Evolutionary conservation across 1,140 invertebrate genomes (phyloP).

Genomic region (Asbolus verrucosus): DNA sequence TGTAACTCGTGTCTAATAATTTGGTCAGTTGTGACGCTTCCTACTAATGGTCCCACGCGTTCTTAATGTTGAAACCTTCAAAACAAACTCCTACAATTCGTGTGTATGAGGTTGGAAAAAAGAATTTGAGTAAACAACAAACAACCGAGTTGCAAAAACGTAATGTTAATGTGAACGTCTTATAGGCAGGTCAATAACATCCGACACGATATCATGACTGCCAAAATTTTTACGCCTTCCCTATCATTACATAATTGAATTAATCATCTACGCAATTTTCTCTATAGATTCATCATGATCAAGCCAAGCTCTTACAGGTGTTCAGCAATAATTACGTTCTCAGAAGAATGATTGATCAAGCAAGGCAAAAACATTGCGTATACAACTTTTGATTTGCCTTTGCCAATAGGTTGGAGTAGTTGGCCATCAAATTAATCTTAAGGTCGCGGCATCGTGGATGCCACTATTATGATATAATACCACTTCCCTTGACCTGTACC

Average conservation of each 20-base stretch:
- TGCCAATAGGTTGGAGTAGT: no score
- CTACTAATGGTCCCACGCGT: neutral
- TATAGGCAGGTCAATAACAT: constrained; percentile 28
- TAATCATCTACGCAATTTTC: constrained; percentile 9
- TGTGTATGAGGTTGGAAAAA: neutral
- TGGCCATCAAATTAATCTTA: no score
- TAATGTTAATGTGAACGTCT: constrained; percentile 31
- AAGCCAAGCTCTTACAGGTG: constrained; percentile 15
- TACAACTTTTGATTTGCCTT: no score
- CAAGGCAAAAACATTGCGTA: constrained; percentile 1
- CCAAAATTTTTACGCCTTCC: constrained; percentile 28
- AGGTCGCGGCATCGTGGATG: no score
- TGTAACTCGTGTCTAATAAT: no score
- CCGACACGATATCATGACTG: constrained; percentile 21
- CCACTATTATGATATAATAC: no score
- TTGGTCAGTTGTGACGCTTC: neutral
- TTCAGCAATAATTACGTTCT: constrained; percentile 12
- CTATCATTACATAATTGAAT: constrained; percentile 21
- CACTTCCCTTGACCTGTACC: no score
- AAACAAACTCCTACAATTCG: constrained; percentile 22
- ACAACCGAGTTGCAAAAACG: constrained; percentile 2
- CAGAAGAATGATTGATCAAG: constrained; percentile 12
- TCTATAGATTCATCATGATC: neutral
- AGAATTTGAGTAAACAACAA: neutral
- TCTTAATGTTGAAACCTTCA: neutral